Evolutionary conservation across 2,888 invertebrate genomes (phyloP), one percentile per base, ranked within the genome.

Genomic region (Sesamia inferens): DNA sequence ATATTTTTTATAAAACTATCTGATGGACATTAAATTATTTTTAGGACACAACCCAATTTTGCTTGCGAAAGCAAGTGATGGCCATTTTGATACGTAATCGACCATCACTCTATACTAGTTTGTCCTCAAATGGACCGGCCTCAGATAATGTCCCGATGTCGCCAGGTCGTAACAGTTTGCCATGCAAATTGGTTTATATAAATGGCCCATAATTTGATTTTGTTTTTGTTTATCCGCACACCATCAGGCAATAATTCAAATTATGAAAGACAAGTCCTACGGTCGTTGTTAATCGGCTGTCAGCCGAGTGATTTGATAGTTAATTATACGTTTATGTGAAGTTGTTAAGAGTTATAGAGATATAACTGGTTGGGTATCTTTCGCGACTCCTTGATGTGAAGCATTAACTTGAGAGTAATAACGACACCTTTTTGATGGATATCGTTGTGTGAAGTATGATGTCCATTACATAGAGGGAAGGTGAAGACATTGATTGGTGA

Each of bases 181-280:
- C 85, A 90, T 90, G 91, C 88, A 91, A 91, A 91, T 91, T 89
- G 87, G 79, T 87, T 88, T 87, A 87, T 85, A 87, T 89, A 88
- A 89, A 87, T 84, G 86, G 85, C 76, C 75, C 74, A 83, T 85
- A 87, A 88, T 88, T 86, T 85, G 83, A 88, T 86, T 87, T 87
- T 79, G 84, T 85, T 87, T 85, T 86, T 86, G 82, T 85, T 83
- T 85, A 87, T 85, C 78, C 67, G 80, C 74, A 85, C 83, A 83
- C 86, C 81, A 79, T 82, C 85, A 68, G 65, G 78, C 72, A 79
- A 79, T 87, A 83, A 86, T 83, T 83, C 74, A 85, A 86, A 86
- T 86, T 85, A 83, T 82, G 74, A 83, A 81, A 85, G 80, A 85
- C 79, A 86, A 74, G 82, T 85, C 68, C 44, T 84, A 75, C 66